Conservation (phyloP, 2,797 vertebrate species). For the Epinephelus malabaricus region DNA sequence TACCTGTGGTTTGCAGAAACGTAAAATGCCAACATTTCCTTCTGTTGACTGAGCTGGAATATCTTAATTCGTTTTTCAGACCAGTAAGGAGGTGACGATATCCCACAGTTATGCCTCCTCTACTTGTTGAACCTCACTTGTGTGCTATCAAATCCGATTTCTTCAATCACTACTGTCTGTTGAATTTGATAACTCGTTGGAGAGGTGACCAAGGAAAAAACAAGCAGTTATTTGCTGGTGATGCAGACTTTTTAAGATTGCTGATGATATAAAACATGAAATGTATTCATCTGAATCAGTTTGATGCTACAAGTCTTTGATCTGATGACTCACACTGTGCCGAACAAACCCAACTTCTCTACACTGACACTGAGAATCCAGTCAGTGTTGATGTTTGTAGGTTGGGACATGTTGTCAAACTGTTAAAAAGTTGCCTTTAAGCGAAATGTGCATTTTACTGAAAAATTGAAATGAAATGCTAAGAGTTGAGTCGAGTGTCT, state of each 20-base stretch:
- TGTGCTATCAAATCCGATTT: not conserved
- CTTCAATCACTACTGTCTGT: not conserved
- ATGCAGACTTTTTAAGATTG: not conserved
- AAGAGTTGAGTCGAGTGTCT: not conserved
- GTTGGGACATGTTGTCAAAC: not conserved
- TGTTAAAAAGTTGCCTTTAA: not conserved
- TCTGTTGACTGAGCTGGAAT: no score
- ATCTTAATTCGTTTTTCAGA: not conserved
- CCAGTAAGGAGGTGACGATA: not conserved
- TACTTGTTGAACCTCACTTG: not conserved
- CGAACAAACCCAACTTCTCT: not conserved
- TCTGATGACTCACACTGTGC: not conserved
- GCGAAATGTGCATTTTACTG: not conserved
- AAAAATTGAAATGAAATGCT: not conserved
- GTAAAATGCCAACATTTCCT: no score
- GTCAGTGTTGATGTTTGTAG: not conserved
- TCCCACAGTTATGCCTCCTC: not conserved
- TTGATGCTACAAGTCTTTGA: not conserved
- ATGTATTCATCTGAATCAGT: not conserved
- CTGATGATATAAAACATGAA: not conserved
- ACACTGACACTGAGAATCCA: not conserved
- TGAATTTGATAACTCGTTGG: no score
- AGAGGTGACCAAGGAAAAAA: not conserved
- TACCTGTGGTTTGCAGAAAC: no score
- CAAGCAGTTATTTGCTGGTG: not conserved